Base-by-base conservation (phyloP, 2,888 invertebrate genomes). In the Hesperia comma region DNA sequence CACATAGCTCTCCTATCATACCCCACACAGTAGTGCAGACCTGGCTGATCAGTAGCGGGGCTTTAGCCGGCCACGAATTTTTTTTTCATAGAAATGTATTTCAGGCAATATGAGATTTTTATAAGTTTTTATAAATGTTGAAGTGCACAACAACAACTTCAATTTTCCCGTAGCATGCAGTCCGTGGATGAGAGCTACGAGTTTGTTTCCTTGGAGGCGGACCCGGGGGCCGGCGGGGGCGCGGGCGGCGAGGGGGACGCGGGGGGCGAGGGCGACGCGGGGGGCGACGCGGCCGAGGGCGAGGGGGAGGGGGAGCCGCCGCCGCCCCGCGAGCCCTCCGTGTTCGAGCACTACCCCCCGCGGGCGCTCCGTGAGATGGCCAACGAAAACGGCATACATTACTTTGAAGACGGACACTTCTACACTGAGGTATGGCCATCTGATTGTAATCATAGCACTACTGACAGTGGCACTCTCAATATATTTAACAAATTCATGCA, bases 351-450 rank as follows among this genome's bases (percentile, higher is more conserved):
- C 71, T 96, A 95, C 85, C 94, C 95, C 69, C 96, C 96, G 67
- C 94, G 94, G 53, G 90, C 95, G 37, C 93, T 95, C 71, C 93
- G 95, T 78, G 95, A 96, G 76, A 94, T 97, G 56, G 95, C 94
- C 55, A 94, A 96, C 71, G 97, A 97, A 83, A 96, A 97, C 78
- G 97, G 97, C 40, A 96, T 98, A 62, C 97, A 98, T 82, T 97
- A 97, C 85, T 97, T 97, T 77, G 97, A 97, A 83, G 98, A 98
- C 89, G 98, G 98, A 64, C 98, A 98, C 87, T 98, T 98, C 86
- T 98, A 97, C 95, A 97, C 98, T 90, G 98, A 98, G 94, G 96
- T 90, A 15, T 32, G 8, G 17, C 33, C 26, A 26, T 26, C 26
- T 26, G 26, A 26, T 26, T 26, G 26, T 26, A 26, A 26, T 26